Percentiles rank a stretch among this genome's conserved stretches.
These are phyloP conservation scores for Nycticorax nycticorax DNA, from an alignment of 2,113 vertebrate genomes.

Conservation along the genomic window DNA sequence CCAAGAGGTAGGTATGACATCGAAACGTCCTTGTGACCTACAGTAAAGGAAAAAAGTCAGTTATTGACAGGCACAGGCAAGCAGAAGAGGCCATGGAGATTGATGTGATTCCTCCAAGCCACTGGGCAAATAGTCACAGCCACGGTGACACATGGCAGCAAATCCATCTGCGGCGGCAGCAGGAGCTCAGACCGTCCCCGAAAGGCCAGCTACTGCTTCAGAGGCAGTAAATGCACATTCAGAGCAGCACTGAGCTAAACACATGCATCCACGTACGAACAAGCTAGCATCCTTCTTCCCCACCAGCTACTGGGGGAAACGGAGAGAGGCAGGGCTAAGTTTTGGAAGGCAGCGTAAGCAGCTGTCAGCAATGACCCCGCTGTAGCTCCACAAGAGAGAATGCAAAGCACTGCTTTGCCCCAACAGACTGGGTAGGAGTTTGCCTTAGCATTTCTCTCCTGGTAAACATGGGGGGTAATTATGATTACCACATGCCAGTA, in stretches of 20 bases:
- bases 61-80: neutral
- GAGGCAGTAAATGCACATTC: neutral
- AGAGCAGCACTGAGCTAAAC: neutral
- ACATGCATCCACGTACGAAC: accelerated
- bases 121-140: neutral
- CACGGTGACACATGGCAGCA: neutral
- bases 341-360: neutral
- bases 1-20: neutral
- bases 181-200: accelerated
- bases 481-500: neutral
- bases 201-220: neutral
- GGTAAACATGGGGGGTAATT: neutral
- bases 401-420: neutral
- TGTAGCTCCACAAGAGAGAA: neutral
- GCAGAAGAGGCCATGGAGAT: neutral
- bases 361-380: accelerated
- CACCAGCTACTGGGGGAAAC: neutral
- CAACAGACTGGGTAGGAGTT: neutral
- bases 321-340: neutral
- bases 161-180: neutral
- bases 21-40: neutral
- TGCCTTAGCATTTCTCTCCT: neutral
- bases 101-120: neutral
- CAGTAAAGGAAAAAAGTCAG: neutral
- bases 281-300: neutral